These are phyloP conservation scores for Gymnogyps californianus DNA, from an alignment of 2,113 vertebrate genomes.

Conservation along the genomic window DNA sequence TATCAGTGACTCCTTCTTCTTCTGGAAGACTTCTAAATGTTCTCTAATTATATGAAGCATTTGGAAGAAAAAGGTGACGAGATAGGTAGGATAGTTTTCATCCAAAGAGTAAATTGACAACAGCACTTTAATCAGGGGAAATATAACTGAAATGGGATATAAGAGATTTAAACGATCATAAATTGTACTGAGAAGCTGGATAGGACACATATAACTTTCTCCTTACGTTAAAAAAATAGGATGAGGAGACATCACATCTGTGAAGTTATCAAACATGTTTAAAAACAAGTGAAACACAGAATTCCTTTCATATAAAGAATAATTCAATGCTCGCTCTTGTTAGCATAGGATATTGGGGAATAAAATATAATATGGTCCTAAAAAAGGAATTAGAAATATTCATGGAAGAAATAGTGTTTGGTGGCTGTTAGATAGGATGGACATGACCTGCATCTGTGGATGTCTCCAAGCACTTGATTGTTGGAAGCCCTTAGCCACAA, in stretches of 20 bases:
- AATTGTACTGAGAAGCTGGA: neutral
- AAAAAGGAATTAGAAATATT: neutral
- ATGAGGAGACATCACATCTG: too few species aligned
- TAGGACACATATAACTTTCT: neutral
- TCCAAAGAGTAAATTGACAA: neutral
- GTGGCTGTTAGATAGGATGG: neutral
- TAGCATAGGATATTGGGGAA: neutral
- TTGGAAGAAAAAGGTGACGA: neutral
- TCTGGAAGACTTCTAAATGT: neutral
- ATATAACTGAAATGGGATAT: neutral
- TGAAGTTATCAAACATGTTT: neutral
- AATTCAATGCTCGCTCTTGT: neutral
- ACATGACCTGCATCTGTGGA: neutral
- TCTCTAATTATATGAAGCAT: neutral
- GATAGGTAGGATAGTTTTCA: neutral
- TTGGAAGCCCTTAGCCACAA: neutral
- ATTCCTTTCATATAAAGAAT: neutral
- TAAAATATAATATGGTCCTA: neutral
- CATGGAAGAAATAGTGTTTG: neutral
- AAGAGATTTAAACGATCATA: neutral
- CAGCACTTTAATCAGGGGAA: neutral
- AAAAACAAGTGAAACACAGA: neutral
- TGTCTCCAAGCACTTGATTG: neutral
- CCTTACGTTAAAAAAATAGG: neutral
- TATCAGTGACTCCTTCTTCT: neutral